phyloP scores from a whole-genome alignment of 2,888 invertebrate genomes.

The Drosophila atripex region DNA sequence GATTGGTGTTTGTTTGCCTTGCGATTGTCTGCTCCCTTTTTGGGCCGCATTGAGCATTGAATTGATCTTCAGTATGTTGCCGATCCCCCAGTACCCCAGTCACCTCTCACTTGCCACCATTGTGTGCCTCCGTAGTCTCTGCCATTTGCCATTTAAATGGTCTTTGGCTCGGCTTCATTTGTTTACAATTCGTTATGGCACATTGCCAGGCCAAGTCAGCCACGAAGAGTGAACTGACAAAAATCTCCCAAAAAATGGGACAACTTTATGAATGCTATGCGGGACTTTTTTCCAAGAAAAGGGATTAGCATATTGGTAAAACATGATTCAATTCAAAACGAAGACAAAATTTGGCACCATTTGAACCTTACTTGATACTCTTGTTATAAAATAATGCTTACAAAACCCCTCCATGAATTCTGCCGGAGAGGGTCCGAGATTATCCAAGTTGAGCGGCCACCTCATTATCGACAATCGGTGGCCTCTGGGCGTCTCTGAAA shows the following conservation, averaged over 20 bases:
- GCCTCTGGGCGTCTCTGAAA: slow-evolving; percentile 39
- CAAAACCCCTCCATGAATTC: not conserved
- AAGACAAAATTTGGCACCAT: not conserved
- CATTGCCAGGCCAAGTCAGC: slow-evolving; percentile 44
- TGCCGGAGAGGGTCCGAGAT: slow-evolving; percentile 1
- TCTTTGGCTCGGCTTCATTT: slow-evolving; percentile 54
- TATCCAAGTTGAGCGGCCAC: slow-evolving; percentile 6
- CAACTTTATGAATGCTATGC: slow-evolving; percentile 32
- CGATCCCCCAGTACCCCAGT: slow-evolving; percentile 17
- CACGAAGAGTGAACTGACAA: slow-evolving; percentile 18
- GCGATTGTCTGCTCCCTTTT: slow-evolving; percentile 63
- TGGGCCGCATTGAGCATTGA: slow-evolving; percentile 46
- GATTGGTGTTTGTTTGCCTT: slow-evolving; percentile 56
- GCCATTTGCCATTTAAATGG: slow-evolving; percentile 66
- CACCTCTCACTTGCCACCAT: slow-evolving; percentile 59
- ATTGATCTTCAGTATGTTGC: slow-evolving; percentile 56
- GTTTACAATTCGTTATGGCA: slow-evolving; percentile 71
- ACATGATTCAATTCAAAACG: not conserved
- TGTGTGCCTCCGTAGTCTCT: slow-evolving; percentile 31
- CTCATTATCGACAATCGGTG: slow-evolving; percentile 24
- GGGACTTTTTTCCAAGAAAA: slow-evolving; percentile 26
- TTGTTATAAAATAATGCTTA: not conserved
- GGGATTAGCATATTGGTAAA: slow-evolving; percentile 30
- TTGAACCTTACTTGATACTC: too few relatives aligned
- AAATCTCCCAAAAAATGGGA: slow-evolving; percentile 28